Evolutionary conservation across 2,113 vertebrate species (phyloP).

Genomic region (Dromiciops gliroides): DNA sequence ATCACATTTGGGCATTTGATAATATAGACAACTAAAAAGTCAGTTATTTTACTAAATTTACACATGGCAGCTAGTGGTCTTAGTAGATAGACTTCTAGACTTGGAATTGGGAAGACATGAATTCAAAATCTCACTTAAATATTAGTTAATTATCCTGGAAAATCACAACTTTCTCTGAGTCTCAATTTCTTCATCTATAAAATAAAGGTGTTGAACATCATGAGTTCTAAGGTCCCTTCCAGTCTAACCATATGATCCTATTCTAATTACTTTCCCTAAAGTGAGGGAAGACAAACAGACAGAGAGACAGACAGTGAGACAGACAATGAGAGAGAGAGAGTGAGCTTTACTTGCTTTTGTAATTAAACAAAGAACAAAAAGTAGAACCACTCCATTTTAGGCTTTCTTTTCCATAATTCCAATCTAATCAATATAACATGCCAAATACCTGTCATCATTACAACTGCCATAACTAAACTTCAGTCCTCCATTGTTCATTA

Average conservation of each 20-base stretch:
- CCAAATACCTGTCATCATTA: background rate
- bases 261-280: background rate
- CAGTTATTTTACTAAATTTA: background rate
- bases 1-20: background rate
- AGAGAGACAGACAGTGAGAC: no score
- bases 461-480: background rate
- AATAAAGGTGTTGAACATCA: background rate
- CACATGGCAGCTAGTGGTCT: background rate
- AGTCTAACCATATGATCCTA: background rate
- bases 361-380: background rate
- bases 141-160: background rate
- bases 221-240: background rate
- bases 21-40: background rate
- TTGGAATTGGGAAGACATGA: background rate
- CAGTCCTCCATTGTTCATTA: background rate
- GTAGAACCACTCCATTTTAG: background rate
- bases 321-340: no score
- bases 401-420: background rate
- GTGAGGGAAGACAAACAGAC: background rate
- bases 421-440: background rate
- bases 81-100: background rate
- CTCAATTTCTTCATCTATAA: background rate
- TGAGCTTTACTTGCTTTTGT: background rate
- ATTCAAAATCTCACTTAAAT: background rate
- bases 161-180: background rate